Percentiles rank a stretch among this genome's conserved stretches.
These are phyloP conservation scores for Tetramorium alpestre DNA, from an alignment of 1,140 invertebrate species.

Conservation along the genomic window DNA sequence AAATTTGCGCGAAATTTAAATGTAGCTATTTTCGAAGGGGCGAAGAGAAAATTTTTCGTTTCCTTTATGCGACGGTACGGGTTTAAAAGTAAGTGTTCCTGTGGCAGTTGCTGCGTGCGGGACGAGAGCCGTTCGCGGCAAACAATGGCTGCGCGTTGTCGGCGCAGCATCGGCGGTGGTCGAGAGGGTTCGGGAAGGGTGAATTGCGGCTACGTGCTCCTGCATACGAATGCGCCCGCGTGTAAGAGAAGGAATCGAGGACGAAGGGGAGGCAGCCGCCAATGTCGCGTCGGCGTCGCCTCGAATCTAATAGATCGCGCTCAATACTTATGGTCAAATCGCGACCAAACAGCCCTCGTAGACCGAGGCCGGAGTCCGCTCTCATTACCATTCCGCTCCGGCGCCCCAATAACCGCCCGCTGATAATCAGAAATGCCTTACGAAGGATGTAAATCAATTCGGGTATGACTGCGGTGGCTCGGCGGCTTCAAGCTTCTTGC, in stretches of 20 bases:
- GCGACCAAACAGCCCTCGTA: constrained; percentile 58
- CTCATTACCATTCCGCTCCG: constrained; percentile 71
- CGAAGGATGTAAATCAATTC: constrained; percentile 63
- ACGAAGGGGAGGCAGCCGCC: neutral
- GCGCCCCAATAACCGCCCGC: constrained; percentile 52
- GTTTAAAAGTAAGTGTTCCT: constrained; percentile 28
- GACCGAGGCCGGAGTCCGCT: constrained; percentile 39
- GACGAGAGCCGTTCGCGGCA: constrained; percentile 47
- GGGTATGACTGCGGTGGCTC: neutral
- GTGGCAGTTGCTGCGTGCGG: neutral
- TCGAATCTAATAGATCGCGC: constrained; percentile 74
- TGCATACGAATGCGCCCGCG: constrained; percentile 76
- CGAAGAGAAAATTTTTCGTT: neutral
- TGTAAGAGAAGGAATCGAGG: constrained; percentile 28
- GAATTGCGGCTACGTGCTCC: constrained; percentile 80
- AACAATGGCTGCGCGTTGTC: constrained; percentile 66
- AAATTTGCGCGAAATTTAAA: neutral
- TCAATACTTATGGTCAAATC: constrained; percentile 75
- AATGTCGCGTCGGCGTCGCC: constrained; percentile 48
- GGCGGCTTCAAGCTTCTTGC: neutral
- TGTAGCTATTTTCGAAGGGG: neutral
- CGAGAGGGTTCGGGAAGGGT: constrained; percentile 74
- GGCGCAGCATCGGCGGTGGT: constrained; percentile 46
- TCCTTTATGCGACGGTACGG: neutral
- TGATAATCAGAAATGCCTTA: constrained; percentile 69